Conservation (phyloP, 1,140 invertebrate species). For the Halesus radiatus region DNA sequence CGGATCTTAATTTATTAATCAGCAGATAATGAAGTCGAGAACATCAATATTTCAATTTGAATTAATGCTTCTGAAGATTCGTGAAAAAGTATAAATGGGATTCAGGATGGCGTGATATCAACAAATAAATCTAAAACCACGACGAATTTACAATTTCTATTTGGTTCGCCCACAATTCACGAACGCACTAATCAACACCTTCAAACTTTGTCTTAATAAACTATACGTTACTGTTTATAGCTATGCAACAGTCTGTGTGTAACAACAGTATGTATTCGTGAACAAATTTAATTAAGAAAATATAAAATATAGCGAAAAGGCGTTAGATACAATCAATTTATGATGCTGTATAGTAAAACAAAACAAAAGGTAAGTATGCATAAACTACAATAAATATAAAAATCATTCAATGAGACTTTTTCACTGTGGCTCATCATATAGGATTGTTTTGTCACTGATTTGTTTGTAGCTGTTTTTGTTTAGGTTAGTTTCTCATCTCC, state of each 20-base stretch:
- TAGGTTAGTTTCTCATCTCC: too few relatives aligned
- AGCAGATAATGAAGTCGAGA: background rate
- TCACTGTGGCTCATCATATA: too few relatives aligned
- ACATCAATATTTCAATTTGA: slow-evolving; percentile 21
- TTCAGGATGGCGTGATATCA: slow-evolving; percentile 23
- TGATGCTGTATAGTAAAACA: too few relatives aligned
- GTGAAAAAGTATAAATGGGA: slow-evolving; percentile 13
- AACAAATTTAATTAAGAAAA: background rate
- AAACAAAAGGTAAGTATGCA: too few relatives aligned
- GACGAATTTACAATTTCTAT: slow-evolving; percentile 4
- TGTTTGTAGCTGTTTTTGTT: too few relatives aligned
- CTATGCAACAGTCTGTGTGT: background rate
- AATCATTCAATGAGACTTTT: too few relatives aligned
- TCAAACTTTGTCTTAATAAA: background rate
- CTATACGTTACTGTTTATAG: background rate
- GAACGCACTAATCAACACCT: slow-evolving; percentile 20
- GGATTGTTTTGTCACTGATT: too few relatives aligned
- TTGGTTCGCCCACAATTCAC: slow-evolving; percentile 19
- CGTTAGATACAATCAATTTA: too few relatives aligned
- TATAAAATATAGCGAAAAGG: too few relatives aligned
- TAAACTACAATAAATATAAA: too few relatives aligned
- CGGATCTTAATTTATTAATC: too few relatives aligned
- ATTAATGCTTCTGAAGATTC: slow-evolving; percentile 29
- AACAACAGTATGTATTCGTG: background rate
- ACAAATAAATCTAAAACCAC: slow-evolving; percentile 21